Base-by-base conservation (phyloP, 1,140 invertebrate species). In the Adelges cooleyi region DNA sequence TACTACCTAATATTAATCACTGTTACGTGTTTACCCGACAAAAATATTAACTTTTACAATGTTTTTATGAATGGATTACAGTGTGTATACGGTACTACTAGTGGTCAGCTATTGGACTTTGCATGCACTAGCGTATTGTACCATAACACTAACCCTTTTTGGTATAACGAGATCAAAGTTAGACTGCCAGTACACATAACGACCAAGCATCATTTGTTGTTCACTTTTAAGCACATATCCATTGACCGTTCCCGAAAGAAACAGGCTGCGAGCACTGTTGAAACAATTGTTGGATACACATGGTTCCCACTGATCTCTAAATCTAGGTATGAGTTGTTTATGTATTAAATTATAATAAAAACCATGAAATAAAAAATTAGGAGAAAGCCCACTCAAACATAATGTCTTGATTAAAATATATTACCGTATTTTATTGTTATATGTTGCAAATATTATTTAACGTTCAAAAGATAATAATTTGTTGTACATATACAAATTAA, bases 131-230 rank as follows among this genome's bases (percentile, higher is more conserved):
- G 85, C 71, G 88, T 86, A 62, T 74, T 90, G 49, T 88, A 92
- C 75, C 89, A 92, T 73, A 88, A 84, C 71, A 84, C 87, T 0
- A 83, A 80, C 53, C 89, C 89, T 1, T 81, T 81, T 1, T 92
- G 89, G 89, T 86, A 89, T 72, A 88, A 87, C 76, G 90, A 96
- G 77, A 84, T 94, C n/a, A 93, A 93, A 76, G 80, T 93, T 65
- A 79, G 82, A 23, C 74, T 95, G 10, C 91, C 91, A 1, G 79
- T 86, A n/a, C 83, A 86, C 51, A 75, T 94, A 9, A 82, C 86
- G 23, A 71, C 80, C 0, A 82, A 84, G 33, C 90, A 93, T 74
- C 91, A 95, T 72, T 72, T 94, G 20, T 78, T 94, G 3, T 94
- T 95, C 73, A 90, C 86, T 3, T 94, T 95, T 75, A 85, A 87